Evolutionary conservation across 2,113 vertebrate genomes (phyloP), one percentile per base, ranked within the genome.

Genomic region (Merops nubicus): DNA sequence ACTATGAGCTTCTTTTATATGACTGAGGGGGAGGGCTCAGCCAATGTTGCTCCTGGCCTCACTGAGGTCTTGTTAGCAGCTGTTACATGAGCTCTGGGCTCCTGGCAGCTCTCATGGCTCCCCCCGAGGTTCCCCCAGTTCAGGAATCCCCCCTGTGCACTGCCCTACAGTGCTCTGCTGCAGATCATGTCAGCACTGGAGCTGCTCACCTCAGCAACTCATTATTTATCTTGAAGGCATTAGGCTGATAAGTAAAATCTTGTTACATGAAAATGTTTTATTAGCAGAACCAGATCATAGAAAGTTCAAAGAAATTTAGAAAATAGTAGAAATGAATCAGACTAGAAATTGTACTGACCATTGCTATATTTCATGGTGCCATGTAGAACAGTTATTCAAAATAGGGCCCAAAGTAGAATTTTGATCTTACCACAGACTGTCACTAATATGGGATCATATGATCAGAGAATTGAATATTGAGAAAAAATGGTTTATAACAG

Each of bases 251-350:
- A 80, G 36, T 78, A 87, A 76, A 68, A 65, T 74, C 79, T 74
- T 40, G 43, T 88, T 75, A 75, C 1, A 2, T 33, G 12, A 84
- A 79, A 69, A 68, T 51, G n/a, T 36, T 79, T 88, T 69, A 88
- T 75, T 79, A 88, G 62, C 51, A 88, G 48, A 88, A 83, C 18
- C 26, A 70, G 50, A 88, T 64, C 6, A 85, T 42, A 31, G 38
- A 94, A 88, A 80, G 12, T 80, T 63, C 43, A 88, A 85, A 80
- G n/a, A 80, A 85, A 85, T 70, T 91, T 88, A 85, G 50, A 65
- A 91, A 85, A 88, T 28, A 76, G 68, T 54, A 84, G 31, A 78
- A 94, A 94, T 70, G 22, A 80, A 75, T n/a, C 29, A 75, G 56
- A 72, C 33, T 53, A 69, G 50, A 68, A 94, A 80, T 42, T 50